Conservation (phyloP, 2,113 vertebrate species). For the Pelecanus crispus region DNA sequence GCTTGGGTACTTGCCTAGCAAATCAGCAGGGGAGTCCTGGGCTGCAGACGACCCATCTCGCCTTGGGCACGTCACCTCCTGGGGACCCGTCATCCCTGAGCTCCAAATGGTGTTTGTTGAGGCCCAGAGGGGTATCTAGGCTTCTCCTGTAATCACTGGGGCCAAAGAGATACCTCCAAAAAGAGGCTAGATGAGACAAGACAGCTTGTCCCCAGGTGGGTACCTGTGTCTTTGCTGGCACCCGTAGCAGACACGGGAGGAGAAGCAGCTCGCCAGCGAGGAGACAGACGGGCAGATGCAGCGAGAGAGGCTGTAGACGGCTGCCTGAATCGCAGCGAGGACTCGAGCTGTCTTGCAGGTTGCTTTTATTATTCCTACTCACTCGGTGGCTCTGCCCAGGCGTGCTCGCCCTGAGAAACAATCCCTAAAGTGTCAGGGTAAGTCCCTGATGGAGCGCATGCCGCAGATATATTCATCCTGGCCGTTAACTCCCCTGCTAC, state of each 20-base stretch:
- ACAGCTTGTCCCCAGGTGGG: neutral
- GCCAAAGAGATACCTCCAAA: neutral
- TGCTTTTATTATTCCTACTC: neutral
- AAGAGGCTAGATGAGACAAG: neutral
- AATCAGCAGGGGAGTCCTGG: neutral
- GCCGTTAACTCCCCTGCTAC: neutral
- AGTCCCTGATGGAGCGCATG: accelerated
- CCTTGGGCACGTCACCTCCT: accelerated
- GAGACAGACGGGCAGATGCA: neutral
- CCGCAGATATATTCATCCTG: neutral
- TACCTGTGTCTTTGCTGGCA: neutral
- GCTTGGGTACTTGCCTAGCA: neutral
- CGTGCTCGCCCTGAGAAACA: neutral
- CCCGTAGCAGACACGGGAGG: neutral
- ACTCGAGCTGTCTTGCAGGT: neutral
- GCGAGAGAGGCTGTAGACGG: neutral
- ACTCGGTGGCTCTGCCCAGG: neutral
- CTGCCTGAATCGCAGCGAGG: neutral
- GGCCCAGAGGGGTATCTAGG: neutral
- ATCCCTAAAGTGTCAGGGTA: neutral
- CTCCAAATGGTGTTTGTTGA: neutral
- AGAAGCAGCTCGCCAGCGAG: neutral
- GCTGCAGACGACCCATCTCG: neutral
- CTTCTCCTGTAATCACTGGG: neutral
- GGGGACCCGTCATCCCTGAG: neutral